Evolutionary conservation across 2,888 invertebrate genomes (phyloP).

Genomic region (Balanococcus diminutus): DNA sequence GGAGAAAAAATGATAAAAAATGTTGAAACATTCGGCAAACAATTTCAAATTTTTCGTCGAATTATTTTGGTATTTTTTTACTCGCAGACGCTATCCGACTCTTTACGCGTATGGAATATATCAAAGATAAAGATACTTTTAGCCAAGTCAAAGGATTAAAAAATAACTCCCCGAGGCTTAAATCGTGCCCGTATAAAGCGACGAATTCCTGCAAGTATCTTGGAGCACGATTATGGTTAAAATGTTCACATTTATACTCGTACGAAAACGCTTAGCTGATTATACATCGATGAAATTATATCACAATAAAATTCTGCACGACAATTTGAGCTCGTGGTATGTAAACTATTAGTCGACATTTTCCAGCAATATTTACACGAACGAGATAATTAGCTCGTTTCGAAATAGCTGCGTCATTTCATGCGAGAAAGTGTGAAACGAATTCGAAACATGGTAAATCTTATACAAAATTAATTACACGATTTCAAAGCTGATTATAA

Average conservation of each 20-base stretch:
- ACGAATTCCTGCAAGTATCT: neutral
- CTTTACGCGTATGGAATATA: neutral
- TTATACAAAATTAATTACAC: slow-evolving; percentile 13
- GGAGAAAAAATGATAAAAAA: neutral
- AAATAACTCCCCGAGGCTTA: neutral
- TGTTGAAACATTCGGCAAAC: neutral
- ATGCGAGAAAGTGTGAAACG: neutral
- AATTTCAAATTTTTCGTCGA: neutral
- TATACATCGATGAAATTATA: neutral
- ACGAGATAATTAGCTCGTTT: neutral
- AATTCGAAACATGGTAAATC: neutral
- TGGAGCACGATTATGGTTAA: neutral
- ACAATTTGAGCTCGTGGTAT: neutral
- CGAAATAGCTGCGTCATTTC: neutral
- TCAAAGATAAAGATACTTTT: neutral
- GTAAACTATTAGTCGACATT: neutral
- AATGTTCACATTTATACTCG: neutral
- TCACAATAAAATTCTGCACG: neutral
- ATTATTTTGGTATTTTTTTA: neutral
- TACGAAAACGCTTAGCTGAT: neutral
- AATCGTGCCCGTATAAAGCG: neutral
- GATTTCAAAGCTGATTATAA: slow-evolving; percentile 17
- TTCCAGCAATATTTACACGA: neutral
- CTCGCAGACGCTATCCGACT: neutral
- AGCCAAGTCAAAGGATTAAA: slow-evolving; percentile 3